Evolutionary conservation across 2,888 invertebrate species (phyloP).

Genomic region (Stictocephala bisonia): DNA sequence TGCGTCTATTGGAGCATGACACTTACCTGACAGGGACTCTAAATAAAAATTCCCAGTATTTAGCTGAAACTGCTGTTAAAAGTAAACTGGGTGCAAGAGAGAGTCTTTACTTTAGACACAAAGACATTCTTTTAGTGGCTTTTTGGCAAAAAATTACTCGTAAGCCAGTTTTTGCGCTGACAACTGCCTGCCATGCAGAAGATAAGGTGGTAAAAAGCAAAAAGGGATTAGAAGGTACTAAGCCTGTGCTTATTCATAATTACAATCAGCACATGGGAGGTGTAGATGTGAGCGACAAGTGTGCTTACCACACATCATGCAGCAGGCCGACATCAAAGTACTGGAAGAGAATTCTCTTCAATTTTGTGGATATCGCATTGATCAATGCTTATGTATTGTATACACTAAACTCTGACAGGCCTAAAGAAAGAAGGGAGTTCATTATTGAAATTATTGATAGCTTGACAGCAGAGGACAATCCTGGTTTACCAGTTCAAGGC

Average conservation of each 20-base stretch:
- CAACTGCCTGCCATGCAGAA: slow-evolving; percentile 16
- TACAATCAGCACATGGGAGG: slow-evolving; percentile 36
- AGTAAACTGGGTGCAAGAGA: slow-evolving; percentile 6
- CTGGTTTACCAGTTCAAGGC: not conserved
- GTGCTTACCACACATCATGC: slow-evolving; percentile 11
- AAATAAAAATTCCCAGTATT: slow-evolving; percentile 4
- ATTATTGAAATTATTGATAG: not conserved
- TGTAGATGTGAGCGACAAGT: slow-evolving; percentile 29
- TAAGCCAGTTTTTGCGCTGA: slow-evolving; percentile 1
- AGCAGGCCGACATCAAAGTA: slow-evolving; percentile 4
- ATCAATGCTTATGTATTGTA: slow-evolving; percentile 15
- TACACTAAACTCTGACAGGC: slow-evolving; percentile 12
- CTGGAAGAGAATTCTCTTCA: slow-evolving; percentile 37
- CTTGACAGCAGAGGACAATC: not conserved
- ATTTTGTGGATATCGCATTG: slow-evolving; percentile 9
- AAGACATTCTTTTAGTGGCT: not conserved
- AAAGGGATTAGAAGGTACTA: not conserved
- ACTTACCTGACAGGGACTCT: slow-evolving; percentile 2
- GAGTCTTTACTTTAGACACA: slow-evolving; percentile 9
- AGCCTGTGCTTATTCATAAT: slow-evolving; percentile 15
- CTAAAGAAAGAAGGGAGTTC: not conserved
- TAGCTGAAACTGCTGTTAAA: not conserved
- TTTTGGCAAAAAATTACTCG: slow-evolving; percentile 21
- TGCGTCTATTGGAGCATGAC: not conserved
- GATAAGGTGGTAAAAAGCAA: not conserved